Percentiles rank a stretch among this genome's conserved stretches.
Conservation (phyloP, 2,888 invertebrate species). For the Drosophila borborema region DNA sequence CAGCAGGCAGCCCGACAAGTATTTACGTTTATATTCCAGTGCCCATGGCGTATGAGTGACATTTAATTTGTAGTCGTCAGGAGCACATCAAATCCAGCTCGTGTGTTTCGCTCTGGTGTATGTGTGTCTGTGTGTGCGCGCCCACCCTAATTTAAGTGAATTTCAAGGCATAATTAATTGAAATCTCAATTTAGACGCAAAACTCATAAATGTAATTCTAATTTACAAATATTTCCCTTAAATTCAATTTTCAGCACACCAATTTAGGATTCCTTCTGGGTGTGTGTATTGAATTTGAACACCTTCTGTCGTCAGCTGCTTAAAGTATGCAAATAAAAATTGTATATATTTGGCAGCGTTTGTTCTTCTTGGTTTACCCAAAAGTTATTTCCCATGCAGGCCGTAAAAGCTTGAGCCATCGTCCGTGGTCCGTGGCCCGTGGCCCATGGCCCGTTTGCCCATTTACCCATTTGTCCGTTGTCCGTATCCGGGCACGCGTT, state of each 20-base stretch:
- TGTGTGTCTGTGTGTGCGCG: neutral
- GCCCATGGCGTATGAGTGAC: conserved; percentile 75
- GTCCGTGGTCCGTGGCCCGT: neutral
- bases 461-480: conserved; percentile 2
- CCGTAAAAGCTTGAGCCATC: conserved; percentile 12
- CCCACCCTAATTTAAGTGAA: conserved; percentile 13
- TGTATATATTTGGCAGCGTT: conserved; percentile 47
- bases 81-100: conserved; percentile 31
- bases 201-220: conserved; percentile 4
- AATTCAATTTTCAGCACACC: conserved; percentile 4
- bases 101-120: neutral
- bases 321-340: conserved; percentile 46
- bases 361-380: conserved; percentile 19
- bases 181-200: conserved; percentile 1
- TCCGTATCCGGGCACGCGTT: conserved; percentile 53
- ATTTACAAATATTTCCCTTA: neutral
- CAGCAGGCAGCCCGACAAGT: conserved; percentile 18
- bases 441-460: neutral
- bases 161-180: conserved; percentile 21
- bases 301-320: conserved; percentile 8
- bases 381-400: conserved; percentile 33
- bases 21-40: conserved; percentile 17
- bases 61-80: conserved; percentile 70
- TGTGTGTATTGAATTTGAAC: conserved; percentile 10
- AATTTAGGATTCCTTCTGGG: neutral